A percentile compares a stretch with the other conserved stretches of the same genome.
These are phyloP conservation scores for Procambarus virginalis DNA, from an alignment of 1,140 invertebrate genomes.

Conservation along the genomic window DNA sequence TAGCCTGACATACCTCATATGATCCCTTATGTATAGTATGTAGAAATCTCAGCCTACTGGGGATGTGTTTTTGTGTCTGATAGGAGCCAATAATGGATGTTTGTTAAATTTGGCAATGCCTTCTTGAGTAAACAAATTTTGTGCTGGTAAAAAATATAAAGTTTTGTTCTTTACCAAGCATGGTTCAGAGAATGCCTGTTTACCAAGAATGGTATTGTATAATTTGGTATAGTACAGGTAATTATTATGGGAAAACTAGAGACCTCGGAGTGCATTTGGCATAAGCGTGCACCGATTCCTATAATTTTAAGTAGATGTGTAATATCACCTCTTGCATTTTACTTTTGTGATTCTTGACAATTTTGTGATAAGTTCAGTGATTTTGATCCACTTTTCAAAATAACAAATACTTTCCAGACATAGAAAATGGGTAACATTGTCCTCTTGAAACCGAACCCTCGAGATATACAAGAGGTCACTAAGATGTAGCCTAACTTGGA, in stretches of 20 bases:
- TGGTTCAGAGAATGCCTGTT: not conserved
- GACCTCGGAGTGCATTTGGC: constrained; percentile 62
- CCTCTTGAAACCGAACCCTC: constrained; percentile 3
- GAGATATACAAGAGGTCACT: not conserved
- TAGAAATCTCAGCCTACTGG: constrained; percentile 59
- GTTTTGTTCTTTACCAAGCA: not conserved
- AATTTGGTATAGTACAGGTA: constrained; percentile 46
- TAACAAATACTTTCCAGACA: not conserved
- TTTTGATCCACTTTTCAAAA: constrained; percentile 11
- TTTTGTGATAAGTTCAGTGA: constrained; percentile 52
- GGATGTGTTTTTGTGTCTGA: constrained; percentile 39
- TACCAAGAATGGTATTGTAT: not conserved
- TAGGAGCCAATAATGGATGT: constrained; percentile 10
- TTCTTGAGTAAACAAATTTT: constrained; percentile 1
- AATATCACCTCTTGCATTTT: constrained; percentile 55
- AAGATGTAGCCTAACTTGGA: not conserved
- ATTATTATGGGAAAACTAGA: constrained; percentile 55
- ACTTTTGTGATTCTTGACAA: constrained; percentile 52
- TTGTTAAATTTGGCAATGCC: constrained; percentile 25
- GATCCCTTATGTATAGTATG: constrained; percentile 57
- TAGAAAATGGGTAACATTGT: not conserved
- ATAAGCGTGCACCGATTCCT: constrained; percentile 65
- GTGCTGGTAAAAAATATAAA: not conserved
- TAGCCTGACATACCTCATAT: constrained; percentile 66
- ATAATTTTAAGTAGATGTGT: constrained; percentile 67